phyloP scores from a whole-genome alignment of 2,797 vertebrate genomes.

The Sciaenops ocellatus region DNA sequence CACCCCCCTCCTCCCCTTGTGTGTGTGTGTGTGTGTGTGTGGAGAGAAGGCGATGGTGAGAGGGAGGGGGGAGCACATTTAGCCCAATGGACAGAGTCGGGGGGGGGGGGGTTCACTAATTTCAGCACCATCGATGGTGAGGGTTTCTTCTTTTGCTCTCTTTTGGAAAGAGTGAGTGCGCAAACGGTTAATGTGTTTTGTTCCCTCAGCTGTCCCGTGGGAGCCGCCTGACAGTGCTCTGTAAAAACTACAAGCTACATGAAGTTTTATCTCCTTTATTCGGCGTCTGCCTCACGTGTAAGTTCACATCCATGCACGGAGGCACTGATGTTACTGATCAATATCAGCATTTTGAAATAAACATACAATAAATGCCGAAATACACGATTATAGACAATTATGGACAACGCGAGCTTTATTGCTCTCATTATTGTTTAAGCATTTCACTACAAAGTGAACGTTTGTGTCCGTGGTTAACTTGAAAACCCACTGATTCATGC shows the following conservation, averaged over 20 bases:
- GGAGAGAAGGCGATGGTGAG: constrained; percentile 5
- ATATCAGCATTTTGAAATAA: not conserved
- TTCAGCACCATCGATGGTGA: not conserved
- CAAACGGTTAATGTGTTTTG: not conserved
- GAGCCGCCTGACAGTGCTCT: constrained; percentile 6
- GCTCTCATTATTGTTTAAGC: not conserved
- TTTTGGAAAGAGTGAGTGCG: not conserved
- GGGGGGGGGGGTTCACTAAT: too few species aligned
- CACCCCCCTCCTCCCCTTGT: not conserved
- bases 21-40: too few species aligned
- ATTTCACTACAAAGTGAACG: not conserved
- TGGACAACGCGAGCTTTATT: accelerated
- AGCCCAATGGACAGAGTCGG: constrained; percentile 58
- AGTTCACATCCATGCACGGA: not conserved
- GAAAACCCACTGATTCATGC: not conserved
- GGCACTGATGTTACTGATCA: not conserved
- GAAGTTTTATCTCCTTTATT: not conserved
- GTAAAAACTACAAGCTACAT: not conserved
- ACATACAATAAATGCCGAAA: not conserved
- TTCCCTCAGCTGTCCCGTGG: not conserved
- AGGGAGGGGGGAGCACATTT: constrained; percentile 6
- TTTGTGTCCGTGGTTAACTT: not conserved
- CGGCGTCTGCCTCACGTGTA: not conserved
- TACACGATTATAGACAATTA: too few species aligned
- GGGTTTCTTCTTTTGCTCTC: not conserved